Evolutionary conservation across 2,113 vertebrate species (phyloP).

Genomic region (Malurus melanocephalus): DNA sequence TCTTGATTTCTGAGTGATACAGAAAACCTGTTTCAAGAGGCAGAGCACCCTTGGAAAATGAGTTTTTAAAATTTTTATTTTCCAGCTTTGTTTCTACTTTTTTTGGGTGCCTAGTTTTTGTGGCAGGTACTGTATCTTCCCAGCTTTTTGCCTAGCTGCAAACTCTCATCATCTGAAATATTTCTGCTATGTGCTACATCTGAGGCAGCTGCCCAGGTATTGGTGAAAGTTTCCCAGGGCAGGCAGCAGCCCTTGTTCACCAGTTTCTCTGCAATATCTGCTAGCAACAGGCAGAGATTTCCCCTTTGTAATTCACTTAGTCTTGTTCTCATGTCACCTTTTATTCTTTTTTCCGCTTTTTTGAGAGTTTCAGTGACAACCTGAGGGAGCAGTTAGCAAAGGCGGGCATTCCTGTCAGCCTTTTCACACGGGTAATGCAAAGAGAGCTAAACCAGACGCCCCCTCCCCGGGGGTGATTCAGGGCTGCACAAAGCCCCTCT

Average conservation of each 20-base stretch:
- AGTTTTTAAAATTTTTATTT: neutral
- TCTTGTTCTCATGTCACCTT: neutral
- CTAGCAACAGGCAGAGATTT: neutral
- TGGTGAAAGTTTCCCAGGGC: neutral
- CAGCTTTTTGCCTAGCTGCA: neutral
- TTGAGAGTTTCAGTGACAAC: neutral
- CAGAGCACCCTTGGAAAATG: neutral
- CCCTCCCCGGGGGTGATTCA: neutral
- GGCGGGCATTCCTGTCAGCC: neutral
- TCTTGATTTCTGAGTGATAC: neutral
- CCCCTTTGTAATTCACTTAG: neutral
- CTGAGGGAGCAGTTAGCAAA: neutral
- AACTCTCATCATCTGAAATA: neutral
- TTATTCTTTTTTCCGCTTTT: neutral
- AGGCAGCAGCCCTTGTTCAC: neutral
- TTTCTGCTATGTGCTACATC: neutral
- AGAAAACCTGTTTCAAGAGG: neutral
- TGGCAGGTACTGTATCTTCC: neutral
- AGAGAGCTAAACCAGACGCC: neutral
- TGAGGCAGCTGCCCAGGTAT: neutral
- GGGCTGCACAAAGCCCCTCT: constrained; percentile 1
- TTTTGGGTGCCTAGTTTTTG: neutral
- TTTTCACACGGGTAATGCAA: neutral
- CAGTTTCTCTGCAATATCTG: neutral
- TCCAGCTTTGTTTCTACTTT: neutral